Base-by-base conservation (phyloP, 2,797 vertebrate genomes). In the Lagodon rhomboides region DNA sequence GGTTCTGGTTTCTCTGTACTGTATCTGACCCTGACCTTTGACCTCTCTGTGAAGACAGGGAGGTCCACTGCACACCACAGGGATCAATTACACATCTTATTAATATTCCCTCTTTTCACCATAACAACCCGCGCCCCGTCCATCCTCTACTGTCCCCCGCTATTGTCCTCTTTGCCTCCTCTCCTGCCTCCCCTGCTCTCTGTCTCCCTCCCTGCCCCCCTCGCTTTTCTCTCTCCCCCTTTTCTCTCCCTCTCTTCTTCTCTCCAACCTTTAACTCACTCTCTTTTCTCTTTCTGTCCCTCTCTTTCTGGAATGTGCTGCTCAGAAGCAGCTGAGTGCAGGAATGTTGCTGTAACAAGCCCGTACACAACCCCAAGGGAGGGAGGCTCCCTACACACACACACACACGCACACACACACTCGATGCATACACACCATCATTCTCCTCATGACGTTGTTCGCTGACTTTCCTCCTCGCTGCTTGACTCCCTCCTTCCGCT, bases 261-360 rank as follows among this genome's bases (percentile, higher is more conserved):
- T 55, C 64, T 18, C 25, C 18, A 1, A 2, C 34, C 6, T 43
- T 25, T 34, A 12, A 47, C 60, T 46, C 16, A 20, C 44, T 17
- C 30, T 17, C 8, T 11, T 47, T 20, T n/a, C 60, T 54, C 60
- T 69, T 17, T 60, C 63, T 75, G 47, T 74, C 73, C 69, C 77
- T 64, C 56, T 86, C 77, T 88, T 68, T 54, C 76, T 79, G 93
- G 93, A 93, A 94, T 94, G 91, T 89, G 67, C 87, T 74, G 87
- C 74, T 86, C 82, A 85, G 88, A 83, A 95, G 93, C 93, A 95
- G 94, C 94, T 95, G 94, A 94, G 94, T 63, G 77, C 65, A 92
- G 92, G 94, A 95, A 96, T 96, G 94, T 64, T 87, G 85, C 91
- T 91, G 89, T 86, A 94, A 94, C 95, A 95, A 94, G 95, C 92